phyloP scores from a whole-genome alignment of 2,888 invertebrate genomes.

The Stramonita haemastoma region DNA sequence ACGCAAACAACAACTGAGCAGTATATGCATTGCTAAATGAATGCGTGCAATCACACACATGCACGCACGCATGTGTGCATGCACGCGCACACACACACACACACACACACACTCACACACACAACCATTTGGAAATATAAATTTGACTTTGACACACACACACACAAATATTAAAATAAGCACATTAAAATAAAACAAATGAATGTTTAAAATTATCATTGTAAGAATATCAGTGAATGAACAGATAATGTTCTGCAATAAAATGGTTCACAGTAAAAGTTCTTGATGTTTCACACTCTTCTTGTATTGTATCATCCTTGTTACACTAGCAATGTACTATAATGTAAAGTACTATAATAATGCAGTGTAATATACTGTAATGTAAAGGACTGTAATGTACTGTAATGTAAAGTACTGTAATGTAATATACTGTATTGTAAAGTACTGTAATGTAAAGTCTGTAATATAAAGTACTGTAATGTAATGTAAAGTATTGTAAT shows the following conservation, averaged over 20 bases:
- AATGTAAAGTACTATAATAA: background rate
- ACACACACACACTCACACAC: slow-evolving; percentile 20
- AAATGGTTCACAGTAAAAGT: no score
- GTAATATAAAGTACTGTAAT: no score
- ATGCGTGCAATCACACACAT: background rate
- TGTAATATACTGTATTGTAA: no score
- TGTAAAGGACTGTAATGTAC: no score
- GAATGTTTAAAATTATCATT: background rate
- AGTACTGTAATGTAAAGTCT: no score
- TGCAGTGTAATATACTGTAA: no score
- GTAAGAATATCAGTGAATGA: background rate
- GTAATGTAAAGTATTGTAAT: no score
- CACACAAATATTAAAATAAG: background rate
- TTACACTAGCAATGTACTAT: background rate
- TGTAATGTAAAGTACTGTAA: no score
- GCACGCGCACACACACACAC: background rate
- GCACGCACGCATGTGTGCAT: background rate
- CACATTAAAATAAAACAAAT: background rate
- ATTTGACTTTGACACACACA: background rate
- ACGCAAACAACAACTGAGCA: no score
- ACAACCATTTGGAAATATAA: background rate
- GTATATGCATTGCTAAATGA: background rate
- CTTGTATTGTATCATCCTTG: background rate
- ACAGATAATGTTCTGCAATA: background rate
- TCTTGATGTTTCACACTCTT: background rate